Conservation (phyloP, 1,140 invertebrate species). For the Drosophila ficusphila region DNA sequence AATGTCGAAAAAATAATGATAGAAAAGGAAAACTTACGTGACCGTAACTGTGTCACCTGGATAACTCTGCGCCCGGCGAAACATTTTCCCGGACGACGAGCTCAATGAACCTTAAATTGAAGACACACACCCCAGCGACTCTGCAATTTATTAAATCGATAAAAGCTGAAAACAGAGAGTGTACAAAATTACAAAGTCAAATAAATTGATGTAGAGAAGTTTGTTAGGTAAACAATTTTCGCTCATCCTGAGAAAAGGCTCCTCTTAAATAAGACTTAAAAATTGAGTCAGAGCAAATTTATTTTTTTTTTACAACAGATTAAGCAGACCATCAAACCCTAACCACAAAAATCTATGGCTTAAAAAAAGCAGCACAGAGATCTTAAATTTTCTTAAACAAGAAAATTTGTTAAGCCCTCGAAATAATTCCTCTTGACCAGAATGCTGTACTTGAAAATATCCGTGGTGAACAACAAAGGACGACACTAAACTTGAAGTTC, state of each 20-base stretch:
- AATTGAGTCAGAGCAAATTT: too few species aligned
- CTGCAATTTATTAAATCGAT: slow-evolving; percentile 77
- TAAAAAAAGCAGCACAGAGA: too few species aligned
- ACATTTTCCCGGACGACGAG: slow-evolving; percentile 29
- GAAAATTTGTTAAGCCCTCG: background rate
- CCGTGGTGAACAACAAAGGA: slow-evolving; percentile 22
- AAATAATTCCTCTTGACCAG: background rate
- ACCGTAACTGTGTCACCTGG: slow-evolving; percentile 67
- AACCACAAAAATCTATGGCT: too few species aligned
- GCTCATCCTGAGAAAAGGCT: slow-evolving; percentile 43
- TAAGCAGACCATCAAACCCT: too few species aligned
- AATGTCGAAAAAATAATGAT: slow-evolving; percentile 62
- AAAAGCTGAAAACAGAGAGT: slow-evolving; percentile 37
- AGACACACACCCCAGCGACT: slow-evolving; percentile 34
- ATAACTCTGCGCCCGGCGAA: slow-evolving; percentile 26
- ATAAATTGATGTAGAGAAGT: slow-evolving; percentile 8
- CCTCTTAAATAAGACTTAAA: too few species aligned
- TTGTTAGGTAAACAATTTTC: slow-evolving; percentile 31
- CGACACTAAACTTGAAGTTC: slow-evolving; percentile 55
- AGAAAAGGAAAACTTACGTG: slow-evolving; percentile 61
- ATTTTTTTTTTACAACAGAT: too few species aligned
- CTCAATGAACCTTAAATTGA: slow-evolving; percentile 62
- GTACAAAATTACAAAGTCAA: background rate
- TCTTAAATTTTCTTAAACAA: background rate
- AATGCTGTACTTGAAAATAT: slow-evolving; percentile 16